Conservation (phyloP, 2,888 invertebrate species). For the Tenthredo notha region DNA sequence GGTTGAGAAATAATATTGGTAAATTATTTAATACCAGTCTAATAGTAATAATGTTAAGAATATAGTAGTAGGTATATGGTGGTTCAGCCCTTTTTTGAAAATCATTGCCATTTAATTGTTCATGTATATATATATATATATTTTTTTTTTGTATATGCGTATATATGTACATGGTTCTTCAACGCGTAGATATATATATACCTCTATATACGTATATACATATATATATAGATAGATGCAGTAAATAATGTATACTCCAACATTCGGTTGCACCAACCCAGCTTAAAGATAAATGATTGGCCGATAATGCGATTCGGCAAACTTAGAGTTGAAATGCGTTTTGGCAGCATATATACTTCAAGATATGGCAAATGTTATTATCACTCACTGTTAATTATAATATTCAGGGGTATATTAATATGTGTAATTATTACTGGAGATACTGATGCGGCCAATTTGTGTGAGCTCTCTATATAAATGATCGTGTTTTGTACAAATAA, state of each 20-base stretch:
- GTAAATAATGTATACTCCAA: slow-evolving; percentile 34
- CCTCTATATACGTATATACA: neutral
- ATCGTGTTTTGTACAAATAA: slow-evolving; percentile 28
- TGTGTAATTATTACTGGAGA: slow-evolving; percentile 17
- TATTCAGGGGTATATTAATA: neutral
- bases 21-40: neutral
- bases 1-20: neutral
- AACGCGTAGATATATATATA: neutral
- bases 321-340: slow-evolving; percentile 43
- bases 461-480: slow-evolving; percentile 26
- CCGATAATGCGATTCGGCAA: slow-evolving; percentile 1
- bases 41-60: neutral
- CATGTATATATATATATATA: too few species aligned
- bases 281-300: slow-evolving; percentile 21
- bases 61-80: neutral
- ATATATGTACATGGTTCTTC: too few species aligned
- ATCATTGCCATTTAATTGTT: neutral
- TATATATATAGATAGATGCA: neutral
- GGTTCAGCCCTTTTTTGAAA: slow-evolving; percentile 30
- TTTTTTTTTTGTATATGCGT: too few species aligned
- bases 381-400: slow-evolving; percentile 17
- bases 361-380: slow-evolving; percentile 44
- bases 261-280: slow-evolving; percentile 48
- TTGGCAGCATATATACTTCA: slow-evolving; percentile 32
- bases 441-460: slow-evolving; percentile 37